A percentile compares a stretch with the other conserved stretches of the same genome.
phyloP scores from a whole-genome alignment of 2,888 invertebrate genomes.

The Azorinus chamasolen region DNA sequence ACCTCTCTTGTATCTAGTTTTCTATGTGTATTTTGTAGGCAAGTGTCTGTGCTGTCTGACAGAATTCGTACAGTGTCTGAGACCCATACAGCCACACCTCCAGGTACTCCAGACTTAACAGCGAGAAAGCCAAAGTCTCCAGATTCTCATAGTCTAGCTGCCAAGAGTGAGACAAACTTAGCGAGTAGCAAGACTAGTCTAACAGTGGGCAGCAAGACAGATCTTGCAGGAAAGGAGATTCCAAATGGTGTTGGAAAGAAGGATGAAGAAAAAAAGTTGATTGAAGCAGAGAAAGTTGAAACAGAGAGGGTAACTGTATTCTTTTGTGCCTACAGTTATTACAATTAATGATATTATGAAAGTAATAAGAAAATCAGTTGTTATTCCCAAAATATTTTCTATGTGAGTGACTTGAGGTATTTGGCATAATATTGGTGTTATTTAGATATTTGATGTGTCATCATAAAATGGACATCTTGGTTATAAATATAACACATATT shows the following conservation, averaged over 20 bases:
- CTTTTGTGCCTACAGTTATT: neutral
- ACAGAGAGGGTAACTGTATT: conserved; percentile 78
- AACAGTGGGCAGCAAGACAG: conserved; percentile 8
- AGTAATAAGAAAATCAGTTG: neutral
- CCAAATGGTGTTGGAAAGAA: conserved; percentile 59
- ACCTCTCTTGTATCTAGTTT: no score
- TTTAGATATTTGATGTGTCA: no score
- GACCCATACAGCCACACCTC: conserved; percentile 44
- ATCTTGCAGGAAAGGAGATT: conserved; percentile 36
- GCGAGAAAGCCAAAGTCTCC: conserved; percentile 5
- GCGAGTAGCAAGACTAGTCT: conserved; percentile 16
- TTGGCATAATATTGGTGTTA: no score
- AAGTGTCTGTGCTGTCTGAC: conserved; percentile 70
- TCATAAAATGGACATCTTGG: no score
- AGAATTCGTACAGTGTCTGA: conserved; percentile 64
- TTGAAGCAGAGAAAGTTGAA: conserved; percentile 82
- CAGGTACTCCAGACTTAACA: conserved; percentile 44
- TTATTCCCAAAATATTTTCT: no score
- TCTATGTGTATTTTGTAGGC: conserved; percentile 55
- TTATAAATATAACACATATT: no score
- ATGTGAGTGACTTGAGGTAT: no score
- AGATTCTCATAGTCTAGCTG: conserved; percentile 8
- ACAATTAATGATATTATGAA: neutral
- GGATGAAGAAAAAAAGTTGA: conserved; percentile 77
- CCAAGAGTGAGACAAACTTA: neutral